A percentile compares a stretch with the other conserved stretches of the same genome.
These are phyloP conservation scores for Euborellia annulipes DNA, from an alignment of 1,140 invertebrate species.

Conservation along the genomic window DNA sequence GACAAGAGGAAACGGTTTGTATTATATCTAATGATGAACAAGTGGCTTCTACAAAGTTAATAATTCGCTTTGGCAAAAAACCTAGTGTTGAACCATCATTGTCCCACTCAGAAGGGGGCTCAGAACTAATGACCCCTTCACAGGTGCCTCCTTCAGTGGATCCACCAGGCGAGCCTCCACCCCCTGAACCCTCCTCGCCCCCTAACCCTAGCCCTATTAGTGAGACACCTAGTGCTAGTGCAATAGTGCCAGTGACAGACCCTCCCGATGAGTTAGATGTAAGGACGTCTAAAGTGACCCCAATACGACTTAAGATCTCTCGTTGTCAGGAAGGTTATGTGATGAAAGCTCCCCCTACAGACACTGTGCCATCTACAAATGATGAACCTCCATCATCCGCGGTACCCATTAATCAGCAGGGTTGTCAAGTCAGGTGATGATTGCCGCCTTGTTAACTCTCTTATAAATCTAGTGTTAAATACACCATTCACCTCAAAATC, in stretches of 20 bases:
- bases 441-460: constrained; percentile 16
- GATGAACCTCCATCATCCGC: too few species aligned
- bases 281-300: constrained; percentile 48
- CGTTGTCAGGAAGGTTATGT: constrained; percentile 55
- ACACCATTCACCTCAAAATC: neutral
- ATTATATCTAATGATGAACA: constrained; percentile 29
- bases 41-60: constrained; percentile 46
- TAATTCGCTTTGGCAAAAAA: constrained; percentile 40
- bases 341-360: constrained; percentile 25
- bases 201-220: constrained; percentile 24
- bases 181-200: constrained; percentile 29
- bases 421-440: constrained; percentile 78
- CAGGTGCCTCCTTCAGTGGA: constrained; percentile 11
- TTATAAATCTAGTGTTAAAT: constrained; percentile 3
- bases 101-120: constrained; percentile 7
- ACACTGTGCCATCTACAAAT: constrained; percentile 43
- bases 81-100: constrained; percentile 12
- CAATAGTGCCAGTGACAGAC: constrained; percentile 15
- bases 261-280: constrained; percentile 34
- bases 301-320: constrained; percentile 65
- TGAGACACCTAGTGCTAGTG: constrained; percentile 1
- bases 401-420: constrained; percentile 26
- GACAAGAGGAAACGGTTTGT: constrained; percentile 15
- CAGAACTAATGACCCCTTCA: constrained; percentile 2
- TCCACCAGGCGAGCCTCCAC: constrained; percentile 14